Percentiles rank a stretch among this genome's conserved stretches.
Evolutionary conservation across 2,888 invertebrate species (phyloP).

Genomic region (Dermolepida albohirtum): DNA sequence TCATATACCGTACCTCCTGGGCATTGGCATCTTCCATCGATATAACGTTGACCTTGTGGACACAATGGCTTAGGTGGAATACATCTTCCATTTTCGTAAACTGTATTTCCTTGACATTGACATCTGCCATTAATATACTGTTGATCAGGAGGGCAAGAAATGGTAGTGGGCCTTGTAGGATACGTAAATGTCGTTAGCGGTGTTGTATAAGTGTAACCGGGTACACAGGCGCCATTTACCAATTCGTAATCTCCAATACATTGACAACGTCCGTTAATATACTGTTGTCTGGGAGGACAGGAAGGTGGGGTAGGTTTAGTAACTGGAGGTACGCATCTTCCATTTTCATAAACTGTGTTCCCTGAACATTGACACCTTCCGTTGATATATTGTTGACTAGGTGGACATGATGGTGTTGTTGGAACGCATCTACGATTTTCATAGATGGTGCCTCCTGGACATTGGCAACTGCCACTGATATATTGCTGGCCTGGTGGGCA

Average conservation of each 20-base stretch:
- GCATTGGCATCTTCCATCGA: slow-evolving; percentile 34
- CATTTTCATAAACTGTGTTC: neutral
- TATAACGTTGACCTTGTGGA: slow-evolving; percentile 14
- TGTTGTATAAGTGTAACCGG: slow-evolving; percentile 15
- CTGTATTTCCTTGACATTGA: slow-evolving; percentile 5
- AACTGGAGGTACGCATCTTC: slow-evolving; percentile 4
- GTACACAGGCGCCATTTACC: slow-evolving; percentile 15
- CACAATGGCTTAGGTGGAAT: slow-evolving; percentile 28
- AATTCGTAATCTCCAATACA: neutral
- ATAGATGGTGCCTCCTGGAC: neutral
- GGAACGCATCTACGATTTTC: slow-evolving; percentile 29
- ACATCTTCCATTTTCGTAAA: slow-evolving; percentile 19
- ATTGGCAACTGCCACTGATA: slow-evolving; percentile 21
- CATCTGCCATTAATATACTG: slow-evolving; percentile 25
- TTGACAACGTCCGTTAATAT: slow-evolving; percentile 33
- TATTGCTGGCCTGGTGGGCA: slow-evolving; percentile 1
- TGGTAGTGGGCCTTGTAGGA: neutral
- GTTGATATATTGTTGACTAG: slow-evolving; percentile 22
- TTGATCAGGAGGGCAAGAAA: neutral
- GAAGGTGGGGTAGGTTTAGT: neutral
- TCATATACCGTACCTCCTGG: neutral
- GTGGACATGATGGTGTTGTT: neutral
- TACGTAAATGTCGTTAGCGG: slow-evolving; percentile 13
- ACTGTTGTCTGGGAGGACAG: neutral
- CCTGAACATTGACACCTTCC: slow-evolving; percentile 37